Evolutionary conservation across 2,797 vertebrate genomes (phyloP).

Genomic region (Falco naumanni): DNA sequence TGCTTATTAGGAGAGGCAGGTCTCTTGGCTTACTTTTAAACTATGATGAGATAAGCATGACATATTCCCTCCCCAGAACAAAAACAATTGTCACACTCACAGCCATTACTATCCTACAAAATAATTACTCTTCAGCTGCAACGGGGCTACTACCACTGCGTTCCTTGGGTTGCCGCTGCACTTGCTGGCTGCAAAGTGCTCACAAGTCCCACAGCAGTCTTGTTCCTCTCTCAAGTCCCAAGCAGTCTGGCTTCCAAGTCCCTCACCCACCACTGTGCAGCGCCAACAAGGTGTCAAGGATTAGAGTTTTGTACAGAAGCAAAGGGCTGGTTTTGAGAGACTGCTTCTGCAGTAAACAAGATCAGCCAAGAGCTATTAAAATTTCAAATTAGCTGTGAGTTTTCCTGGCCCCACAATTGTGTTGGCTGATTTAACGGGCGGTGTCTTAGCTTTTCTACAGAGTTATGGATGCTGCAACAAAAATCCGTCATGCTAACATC

Average conservation of each 20-base stretch:
- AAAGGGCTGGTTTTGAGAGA: constrained; percentile 51
- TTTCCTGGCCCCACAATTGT: constrained; percentile 73
- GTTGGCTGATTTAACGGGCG: constrained; percentile 75
- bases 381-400: constrained; percentile 80
- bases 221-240: not conserved
- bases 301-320: constrained; percentile 11
- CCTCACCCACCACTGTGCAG: not conserved
- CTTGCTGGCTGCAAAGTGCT: not conserved
- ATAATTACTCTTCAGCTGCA: not conserved
- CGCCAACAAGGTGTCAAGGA: not conserved
- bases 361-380: constrained; percentile 74
- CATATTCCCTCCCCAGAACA: not conserved
- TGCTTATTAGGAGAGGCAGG: not conserved
- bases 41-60: not conserved
- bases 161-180: not conserved
- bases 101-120: not conserved
- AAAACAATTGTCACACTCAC: not conserved
- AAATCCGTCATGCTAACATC: constrained; percentile 83
- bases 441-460: constrained; percentile 85
- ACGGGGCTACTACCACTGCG: not conserved
- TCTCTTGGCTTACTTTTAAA: not conserved
- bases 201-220: not conserved
- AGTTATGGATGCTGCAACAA: constrained; percentile 87
- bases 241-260: not conserved
- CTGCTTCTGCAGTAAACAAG: constrained; percentile 64